Conservation (phyloP, 1,140 invertebrate species). For the Halyomorpha halys region DNA sequence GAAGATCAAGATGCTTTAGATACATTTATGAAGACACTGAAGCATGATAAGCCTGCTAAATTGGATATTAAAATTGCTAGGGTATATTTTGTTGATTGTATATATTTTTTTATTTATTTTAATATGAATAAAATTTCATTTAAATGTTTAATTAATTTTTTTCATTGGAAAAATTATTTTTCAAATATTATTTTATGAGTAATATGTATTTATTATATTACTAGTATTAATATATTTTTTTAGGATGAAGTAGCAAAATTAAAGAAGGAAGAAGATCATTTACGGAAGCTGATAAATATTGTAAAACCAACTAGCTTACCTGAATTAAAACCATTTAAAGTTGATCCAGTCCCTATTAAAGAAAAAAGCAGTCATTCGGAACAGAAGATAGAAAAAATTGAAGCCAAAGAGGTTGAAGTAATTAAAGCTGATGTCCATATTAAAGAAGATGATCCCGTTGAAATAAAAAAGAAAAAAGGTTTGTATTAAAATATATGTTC, state of each 20-base stretch:
- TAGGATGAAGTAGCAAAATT: constrained; percentile 42
- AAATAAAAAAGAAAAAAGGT: no score
- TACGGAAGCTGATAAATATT: constrained; percentile 63
- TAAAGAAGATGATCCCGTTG: no score
- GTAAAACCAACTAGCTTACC: constrained; percentile 62
- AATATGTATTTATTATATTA: not conserved
- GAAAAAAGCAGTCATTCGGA: not conserved
- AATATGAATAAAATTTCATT: no score
- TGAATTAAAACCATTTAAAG: constrained; percentile 33
- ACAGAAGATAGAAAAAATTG: no score
- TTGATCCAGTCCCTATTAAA: not conserved
- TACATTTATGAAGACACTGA: constrained; percentile 58
- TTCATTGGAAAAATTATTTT: no score
- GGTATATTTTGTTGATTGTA: constrained; percentile 32
- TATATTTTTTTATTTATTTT: no score
- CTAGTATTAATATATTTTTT: constrained; percentile 13
- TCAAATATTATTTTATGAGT: not conserved
- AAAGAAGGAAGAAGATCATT: constrained; percentile 53
- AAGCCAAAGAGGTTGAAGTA: no score
- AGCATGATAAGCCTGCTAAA: constrained; percentile 38
- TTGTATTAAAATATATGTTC: no score
- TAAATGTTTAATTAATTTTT: no score
- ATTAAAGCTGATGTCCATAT: no score
- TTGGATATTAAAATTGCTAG: constrained; percentile 45
- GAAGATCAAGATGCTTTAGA: constrained; percentile 56